Evolutionary conservation across 2,113 vertebrate species (phyloP).

Genomic region (Atractosteus spatula): DNA sequence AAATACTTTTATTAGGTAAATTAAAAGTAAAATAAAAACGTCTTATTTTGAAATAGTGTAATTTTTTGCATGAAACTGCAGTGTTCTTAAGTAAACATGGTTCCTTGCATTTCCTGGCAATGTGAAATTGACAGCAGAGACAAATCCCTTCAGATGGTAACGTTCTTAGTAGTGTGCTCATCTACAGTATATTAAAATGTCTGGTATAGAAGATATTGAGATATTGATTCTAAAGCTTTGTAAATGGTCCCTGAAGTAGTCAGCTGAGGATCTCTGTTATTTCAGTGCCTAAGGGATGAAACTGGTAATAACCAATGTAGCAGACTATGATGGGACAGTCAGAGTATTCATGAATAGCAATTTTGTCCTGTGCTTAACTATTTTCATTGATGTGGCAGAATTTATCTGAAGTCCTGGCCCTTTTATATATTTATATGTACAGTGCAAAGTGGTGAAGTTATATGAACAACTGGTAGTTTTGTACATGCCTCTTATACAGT

Average conservation of each 20-base stretch:
- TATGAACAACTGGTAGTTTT: too few relatives aligned
- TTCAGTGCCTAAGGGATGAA: background rate
- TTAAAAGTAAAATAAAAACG: background rate
- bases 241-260: constrained; percentile 17
- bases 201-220: constrained; percentile 5
- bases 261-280: constrained; percentile 12
- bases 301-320: too few relatives aligned
- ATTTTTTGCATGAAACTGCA: too few relatives aligned
- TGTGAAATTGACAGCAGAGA: constrained; percentile 20
- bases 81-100: background rate
- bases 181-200: constrained; percentile 16
- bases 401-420: too few relatives aligned
- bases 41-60: background rate
- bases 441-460: too few relatives aligned
- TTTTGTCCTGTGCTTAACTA: too few relatives aligned
- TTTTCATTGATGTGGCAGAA: too few relatives aligned
- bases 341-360: too few relatives aligned
- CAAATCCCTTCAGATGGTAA: constrained; percentile 20
- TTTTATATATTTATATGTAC: too few relatives aligned
- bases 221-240: constrained; percentile 14
- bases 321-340: too few relatives aligned
- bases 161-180: constrained; percentile 19
- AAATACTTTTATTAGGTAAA: too few relatives aligned
- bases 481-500: too few relatives aligned
- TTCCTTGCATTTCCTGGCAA: background rate